Evolutionary conservation across 2,797 vertebrate genomes (phyloP), one percentile per base, ranked within the genome.

Genomic region (Anas flavirostris): DNA sequence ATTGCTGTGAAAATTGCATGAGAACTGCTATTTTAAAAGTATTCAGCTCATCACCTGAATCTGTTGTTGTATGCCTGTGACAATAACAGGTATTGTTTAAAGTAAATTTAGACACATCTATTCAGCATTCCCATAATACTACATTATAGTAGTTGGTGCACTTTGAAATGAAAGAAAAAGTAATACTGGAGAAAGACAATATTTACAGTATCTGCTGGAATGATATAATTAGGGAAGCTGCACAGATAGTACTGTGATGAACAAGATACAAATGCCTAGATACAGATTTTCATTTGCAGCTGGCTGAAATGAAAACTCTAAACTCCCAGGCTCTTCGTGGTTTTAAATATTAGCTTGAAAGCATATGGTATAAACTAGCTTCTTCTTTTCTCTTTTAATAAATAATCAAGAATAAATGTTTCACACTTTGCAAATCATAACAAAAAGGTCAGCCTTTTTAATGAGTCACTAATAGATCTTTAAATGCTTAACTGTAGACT

Each of bases 321-420:
- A 90, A 64, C 79, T 95, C 69, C 12, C 23, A 53, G 77, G 39
- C 70, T 90, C 63, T 76, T 88, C n/a, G 4, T 58, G 77, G 63
- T 60, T 86, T 13, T 85, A 68, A 86, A 93, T 89, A 92, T 91
- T 81, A 83, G n/a, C 66, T 88, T 76, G 77, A 90, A 92, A 94
- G 59, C 23, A 4, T 55, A 16, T 26, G 28, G 46, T 23, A 18
- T 68, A 68, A 78, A 92, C 55, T 37, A 21, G n/a, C n/a, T 92
- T 89, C 33, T 67, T 86, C 56, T 21, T 91, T 94, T 70, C 56
- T 81, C 6, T 23, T 91, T 23, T 89, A 46, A 81, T 75, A 48
- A 89, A 78, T 91, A 82, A 86, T 67, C 23, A 77, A 78, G 21
- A 94, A 62, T 62, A 83, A 92, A 75, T 2, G 2, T 78, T 92